Base-by-base conservation (phyloP, 2,113 vertebrate species). In the Sturnus vulgaris region DNA sequence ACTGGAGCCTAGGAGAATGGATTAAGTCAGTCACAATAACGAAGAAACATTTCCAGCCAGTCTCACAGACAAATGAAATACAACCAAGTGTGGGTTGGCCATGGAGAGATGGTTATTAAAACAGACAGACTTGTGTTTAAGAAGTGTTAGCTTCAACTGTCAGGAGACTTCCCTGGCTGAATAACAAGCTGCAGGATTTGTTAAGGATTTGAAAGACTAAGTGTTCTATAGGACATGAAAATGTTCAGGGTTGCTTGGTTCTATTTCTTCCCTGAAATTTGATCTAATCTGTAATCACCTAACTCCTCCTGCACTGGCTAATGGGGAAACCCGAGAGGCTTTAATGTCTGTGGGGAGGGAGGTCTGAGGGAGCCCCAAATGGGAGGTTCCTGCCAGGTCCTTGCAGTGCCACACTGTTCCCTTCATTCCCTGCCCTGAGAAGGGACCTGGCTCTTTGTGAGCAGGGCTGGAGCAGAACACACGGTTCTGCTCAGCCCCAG, bases 11-110 rank as follows among this genome's bases (percentile, higher is more conserved):
- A 23, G 69, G 39, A 88, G 40, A 50, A 64, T 46, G 81, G 85
- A 96, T 85, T 80, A 61, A 93, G 18, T 61, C 89, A 93, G 81
- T 91, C 93, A 93, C 68, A 95, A 87, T 50, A 96, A 92, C 42
- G 30, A 79, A 78, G 70, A 72, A 92, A 64, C 39, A 76, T 25
- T 95, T 70, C 94, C 82, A 93, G 80, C 22, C 50, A 73, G 73
- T 64, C 53, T 79, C 57, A 82, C 25, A 91, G 90, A 87, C 53
- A 82, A 94, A 73, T 37, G 78, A 93, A 93, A 94, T 8, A 88
- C 73, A 95, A 80, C 63, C 47, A 87, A 55, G 84, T 40, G 93
- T 88, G 82, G 87, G 94, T 1, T 97, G 91, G 86, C 84, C 59
- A 47, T 1, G 33, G 78, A 59, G 78, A 91, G 75, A 3, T 77